Evolutionary conservation across 92 coral and sea anemone genomes (phyloP), one percentile per base, ranked within the genome.

Genomic region (Zoanthus solanderi): DNA sequence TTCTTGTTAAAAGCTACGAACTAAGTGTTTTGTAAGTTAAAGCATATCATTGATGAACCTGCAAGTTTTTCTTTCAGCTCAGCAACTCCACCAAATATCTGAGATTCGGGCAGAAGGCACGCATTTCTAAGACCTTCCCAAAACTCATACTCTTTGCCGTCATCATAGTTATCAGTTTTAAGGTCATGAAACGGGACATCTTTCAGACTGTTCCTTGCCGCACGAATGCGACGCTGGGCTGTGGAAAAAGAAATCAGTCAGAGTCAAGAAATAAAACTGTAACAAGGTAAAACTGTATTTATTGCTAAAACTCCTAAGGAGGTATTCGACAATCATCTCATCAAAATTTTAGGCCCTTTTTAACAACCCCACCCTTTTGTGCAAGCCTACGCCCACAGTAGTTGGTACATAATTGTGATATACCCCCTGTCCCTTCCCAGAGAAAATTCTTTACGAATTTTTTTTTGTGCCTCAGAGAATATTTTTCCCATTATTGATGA

Each of bases 21-120:
- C 1, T 7, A 50, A 7, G 56, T 50, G 9, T 50, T 7, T 7
- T 7, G 9, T 50, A 7, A 11, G 56, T 11, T 50, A 7, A 60
- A 60, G 23, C 2, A 2, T 15, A 6, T 60, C 12, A 18, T 67
- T 29, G 34, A 34, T 34, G 60, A 3, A 80, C 84, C 84, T 45
- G 93, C 92, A 18, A 96, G 95, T 78, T 96, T 92, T 89, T 95
- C 98, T 72, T 95, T 92, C 34, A 95, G 95, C 81, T 96, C 99
- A 47, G 94, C 86, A 32, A 92, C 93, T 74, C 92, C 98, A 44
- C 99, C 98, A 78, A 95, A 96, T 42, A 94, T 88, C 48, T 96
- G 96, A 57, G 99, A 95, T 74, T 96, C 99, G 5, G 99, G 99
- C 23, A 96, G 84, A 6, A 96, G 94, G 48, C 98, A 92, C 0